Base-by-base conservation (phyloP, 2,113 vertebrate genomes). In the Chamaetylas fuelleborni region DNA sequence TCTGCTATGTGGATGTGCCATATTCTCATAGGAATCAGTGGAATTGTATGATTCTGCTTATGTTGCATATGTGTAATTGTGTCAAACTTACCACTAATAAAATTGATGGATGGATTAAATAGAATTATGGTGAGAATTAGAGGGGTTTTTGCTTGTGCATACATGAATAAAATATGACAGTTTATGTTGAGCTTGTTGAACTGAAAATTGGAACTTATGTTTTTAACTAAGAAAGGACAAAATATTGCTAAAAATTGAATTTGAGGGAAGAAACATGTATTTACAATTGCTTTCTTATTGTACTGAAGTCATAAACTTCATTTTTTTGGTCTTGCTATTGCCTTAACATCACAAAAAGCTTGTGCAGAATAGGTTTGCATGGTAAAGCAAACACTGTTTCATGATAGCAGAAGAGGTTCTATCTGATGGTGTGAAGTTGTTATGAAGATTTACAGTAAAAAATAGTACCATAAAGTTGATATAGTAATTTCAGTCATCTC, bases 91-190 rank as follows among this genome's bases (percentile, higher is more conserved):
- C 47, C 31, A 45, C 36, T 69, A 93, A 62, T 5, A 19, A 77
- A 22, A 50, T 43, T 51, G 69, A 48, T 36, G n/a, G 28, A n/a
- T 8, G 5, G 6, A 70, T 51, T 19, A 69, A 53, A 6, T n/a
- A 36, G 14, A 61, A 84, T 45, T 50, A 9, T 36, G 2, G 7
- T 78, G 33, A 81, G 25, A 80, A 81, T 33, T 60, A 58, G 45
- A 6, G 2, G 1, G 2, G 0, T 1, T 20, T 17, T 36, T 69
- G 3, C 7, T 12, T 56, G 12, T 13, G 8, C 8, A 20, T 66
- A 12, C 33, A 19, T 85, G 33, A 79, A 40, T 65, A 81, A 81
- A 81, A 66, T 38, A 56, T 7, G 11, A 71, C 8, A 24, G 16
- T 64, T 76, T n/a, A 1, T 50, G 8, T 60, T 79, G 8, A 31